phyloP scores from a whole-genome alignment of 2,888 invertebrate genomes.

The Acrocera orbiculus region DNA sequence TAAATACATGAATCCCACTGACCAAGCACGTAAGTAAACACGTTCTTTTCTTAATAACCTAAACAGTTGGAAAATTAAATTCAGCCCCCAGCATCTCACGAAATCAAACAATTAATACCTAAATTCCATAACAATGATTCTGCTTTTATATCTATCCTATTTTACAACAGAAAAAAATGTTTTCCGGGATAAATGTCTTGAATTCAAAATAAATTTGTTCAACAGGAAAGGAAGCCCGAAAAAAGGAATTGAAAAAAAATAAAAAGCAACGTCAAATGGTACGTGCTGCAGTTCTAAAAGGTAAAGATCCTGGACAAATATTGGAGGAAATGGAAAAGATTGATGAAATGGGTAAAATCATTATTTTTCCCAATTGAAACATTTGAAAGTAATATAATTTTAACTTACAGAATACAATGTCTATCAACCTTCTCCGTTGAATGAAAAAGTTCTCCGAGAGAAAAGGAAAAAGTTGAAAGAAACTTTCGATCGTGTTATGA shows the following conservation, averaged over 20 bases:
- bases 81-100: too few relatives aligned
- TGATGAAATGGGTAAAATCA: slow-evolving; percentile 99
- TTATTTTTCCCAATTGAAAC: too few relatives aligned
- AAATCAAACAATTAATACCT: too few relatives aligned
- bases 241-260: slow-evolving; percentile 95
- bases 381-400: neutral
- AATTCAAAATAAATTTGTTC: slow-evolving; percentile 11
- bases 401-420: slow-evolving; percentile 73
- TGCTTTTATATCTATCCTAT: too few relatives aligned
- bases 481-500: slow-evolving; percentile 82
- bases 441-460: slow-evolving; percentile 92
- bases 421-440: slow-evolving; percentile 80
- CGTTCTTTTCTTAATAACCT: neutral
- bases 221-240: slow-evolving; percentile 88
- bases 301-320: slow-evolving; percentile 91
- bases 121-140: too few relatives aligned
- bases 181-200: neutral
- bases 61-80: neutral
- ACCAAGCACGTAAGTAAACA: slow-evolving; percentile 81
- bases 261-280: slow-evolving; percentile 94
- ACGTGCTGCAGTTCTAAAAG: slow-evolving; percentile 88
- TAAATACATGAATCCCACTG: slow-evolving; percentile 99
- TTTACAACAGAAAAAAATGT: neutral
- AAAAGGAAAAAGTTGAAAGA: slow-evolving; percentile 90
- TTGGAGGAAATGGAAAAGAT: slow-evolving; percentile 93